These are phyloP conservation scores for Tipula unca DNA, from an alignment of 2,888 invertebrate species.

Conservation along the genomic window DNA sequence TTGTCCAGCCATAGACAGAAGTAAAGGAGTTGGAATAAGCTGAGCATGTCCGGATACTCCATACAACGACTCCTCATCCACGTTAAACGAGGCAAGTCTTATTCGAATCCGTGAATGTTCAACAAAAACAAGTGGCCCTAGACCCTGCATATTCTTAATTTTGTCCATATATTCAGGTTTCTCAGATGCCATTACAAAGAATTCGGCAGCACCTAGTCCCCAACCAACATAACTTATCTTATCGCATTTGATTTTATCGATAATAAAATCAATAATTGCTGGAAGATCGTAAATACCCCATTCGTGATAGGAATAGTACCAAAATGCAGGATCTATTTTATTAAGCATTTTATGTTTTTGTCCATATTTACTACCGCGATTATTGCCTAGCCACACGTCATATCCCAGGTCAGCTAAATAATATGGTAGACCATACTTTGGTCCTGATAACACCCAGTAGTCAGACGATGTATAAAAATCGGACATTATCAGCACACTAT, in stretches of 20 bases:
- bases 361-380: not conserved
- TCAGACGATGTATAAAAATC: not conserved
- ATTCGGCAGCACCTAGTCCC: not conserved
- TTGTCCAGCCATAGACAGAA: not conserved
- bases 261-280: not conserved
- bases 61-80: not conserved
- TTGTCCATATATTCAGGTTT: not conserved
- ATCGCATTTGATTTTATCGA: not conserved
- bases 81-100: not conserved
- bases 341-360: not conserved
- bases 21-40: not conserved
- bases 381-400: not conserved
- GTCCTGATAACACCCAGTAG: not conserved
- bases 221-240: not conserved
- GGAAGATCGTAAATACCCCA: not conserved
- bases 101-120: not conserved
- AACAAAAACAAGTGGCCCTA: not conserved
- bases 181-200: not conserved
- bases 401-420: not conserved
- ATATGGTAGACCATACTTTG: not conserved
- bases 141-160: not conserved
- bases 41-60: not conserved
- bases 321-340: not conserved
- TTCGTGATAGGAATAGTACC: not conserved
- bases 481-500: not conserved